These are phyloP conservation scores for Drosophila obscura DNA, from an alignment of 1,140 invertebrate species.

Conservation along the genomic window DNA sequence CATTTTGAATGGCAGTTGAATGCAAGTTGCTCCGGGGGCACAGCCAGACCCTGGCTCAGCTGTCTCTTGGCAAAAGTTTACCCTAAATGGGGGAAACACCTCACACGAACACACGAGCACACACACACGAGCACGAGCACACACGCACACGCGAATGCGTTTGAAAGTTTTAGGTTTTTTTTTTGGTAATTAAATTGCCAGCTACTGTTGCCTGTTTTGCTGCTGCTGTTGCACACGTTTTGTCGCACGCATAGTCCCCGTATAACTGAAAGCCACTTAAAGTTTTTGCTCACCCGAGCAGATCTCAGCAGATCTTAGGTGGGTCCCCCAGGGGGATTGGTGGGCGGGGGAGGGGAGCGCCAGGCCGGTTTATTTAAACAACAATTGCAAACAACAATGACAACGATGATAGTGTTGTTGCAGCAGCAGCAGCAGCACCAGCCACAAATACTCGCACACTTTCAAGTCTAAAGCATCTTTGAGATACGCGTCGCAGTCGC, in stretches of 20 bases:
- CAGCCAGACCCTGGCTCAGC: constrained; percentile 32
- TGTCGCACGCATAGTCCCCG: constrained; percentile 78
- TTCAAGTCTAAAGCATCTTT: constrained; percentile 76
- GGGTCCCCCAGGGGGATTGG: constrained; percentile 3
- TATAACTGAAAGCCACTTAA: constrained; percentile 76
- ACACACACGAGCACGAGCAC: constrained; percentile 9
- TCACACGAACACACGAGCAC: constrained; percentile 24
- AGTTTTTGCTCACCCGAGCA: constrained; percentile 59
- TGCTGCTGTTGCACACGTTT: constrained; percentile 58
- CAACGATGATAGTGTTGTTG: constrained; percentile 57
- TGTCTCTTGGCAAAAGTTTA: constrained; percentile 38
- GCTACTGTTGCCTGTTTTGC: constrained; percentile 22
- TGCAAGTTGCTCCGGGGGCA: constrained; percentile 1
- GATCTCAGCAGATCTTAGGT: constrained; percentile 25
- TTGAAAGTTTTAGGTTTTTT: constrained; percentile 38
- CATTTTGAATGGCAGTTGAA: constrained; percentile 37
- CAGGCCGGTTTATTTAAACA: constrained; percentile 77
- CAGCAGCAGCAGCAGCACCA: constrained; percentile 34
- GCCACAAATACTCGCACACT: constrained; percentile 55
- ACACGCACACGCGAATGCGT: constrained; percentile 39
- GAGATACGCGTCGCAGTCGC: constrained; percentile 46
- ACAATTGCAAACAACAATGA: constrained; percentile 65
- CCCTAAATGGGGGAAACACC: constrained; percentile 34
- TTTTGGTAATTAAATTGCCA: constrained; percentile 56
- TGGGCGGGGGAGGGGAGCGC: constrained; percentile 16